Percentiles rank a stretch among this genome's conserved stretches.
Evolutionary conservation across 1,140 invertebrate genomes (phyloP).

Genomic region (Tetragnatha versicolor): DNA sequence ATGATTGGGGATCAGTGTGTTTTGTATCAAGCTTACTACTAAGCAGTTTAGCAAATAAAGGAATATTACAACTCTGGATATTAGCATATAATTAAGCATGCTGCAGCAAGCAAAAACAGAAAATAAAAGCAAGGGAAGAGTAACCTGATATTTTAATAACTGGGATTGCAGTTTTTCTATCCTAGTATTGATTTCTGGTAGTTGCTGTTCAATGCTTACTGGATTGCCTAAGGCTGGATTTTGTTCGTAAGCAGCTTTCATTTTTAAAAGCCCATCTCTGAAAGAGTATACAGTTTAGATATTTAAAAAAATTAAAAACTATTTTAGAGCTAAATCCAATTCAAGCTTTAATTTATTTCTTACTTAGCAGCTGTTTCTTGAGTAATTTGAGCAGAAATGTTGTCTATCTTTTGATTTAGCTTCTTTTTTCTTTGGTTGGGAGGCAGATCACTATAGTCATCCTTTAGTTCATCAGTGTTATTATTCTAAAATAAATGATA

Average conservation of each 20-base stretch:
- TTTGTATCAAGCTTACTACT: too few species aligned
- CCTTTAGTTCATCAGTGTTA: slow-evolving; percentile 60
- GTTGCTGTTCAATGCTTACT: slow-evolving; percentile 91
- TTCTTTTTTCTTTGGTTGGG: slow-evolving; percentile 97
- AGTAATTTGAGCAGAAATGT: slow-evolving; percentile 83
- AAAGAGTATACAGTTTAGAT: neutral
- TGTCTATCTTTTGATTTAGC: slow-evolving; percentile 86
- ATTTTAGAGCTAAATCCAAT: neutral
- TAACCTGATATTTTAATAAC: slow-evolving; percentile 75
- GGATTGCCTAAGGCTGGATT: slow-evolving; percentile 96
- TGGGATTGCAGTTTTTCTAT: slow-evolving; percentile 87
- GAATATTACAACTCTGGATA: too few species aligned
- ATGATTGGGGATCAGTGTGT: too few species aligned
- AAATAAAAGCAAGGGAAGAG: neutral
- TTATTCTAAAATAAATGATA: slow-evolving; percentile 19
- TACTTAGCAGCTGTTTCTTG: slow-evolving; percentile 89
- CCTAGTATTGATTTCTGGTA: slow-evolving; percentile 91
- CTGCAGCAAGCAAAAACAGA: neutral
- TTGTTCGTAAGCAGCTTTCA: slow-evolving; percentile 96
- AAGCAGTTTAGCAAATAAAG: too few species aligned
- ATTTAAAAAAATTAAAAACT: neutral
- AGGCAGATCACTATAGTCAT: slow-evolving; percentile 90
- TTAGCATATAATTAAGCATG: too few species aligned
- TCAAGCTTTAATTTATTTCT: neutral
- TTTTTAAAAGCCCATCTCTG: slow-evolving; percentile 95